Evolutionary conservation across 1,140 invertebrate species (phyloP).

Genomic region (Aphis gossypii): DNA sequence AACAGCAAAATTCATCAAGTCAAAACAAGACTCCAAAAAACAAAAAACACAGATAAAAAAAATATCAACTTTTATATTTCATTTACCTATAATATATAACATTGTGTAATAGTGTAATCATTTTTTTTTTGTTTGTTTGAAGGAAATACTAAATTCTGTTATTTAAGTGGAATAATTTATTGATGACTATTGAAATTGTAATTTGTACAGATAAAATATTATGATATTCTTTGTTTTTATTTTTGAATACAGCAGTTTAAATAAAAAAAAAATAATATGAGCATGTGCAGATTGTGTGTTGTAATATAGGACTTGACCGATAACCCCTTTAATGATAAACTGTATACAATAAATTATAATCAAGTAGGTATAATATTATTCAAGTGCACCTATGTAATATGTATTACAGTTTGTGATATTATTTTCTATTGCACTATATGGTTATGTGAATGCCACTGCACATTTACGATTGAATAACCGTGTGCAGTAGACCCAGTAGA

Average conservation of each 20-base stretch:
- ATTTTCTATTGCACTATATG: background rate
- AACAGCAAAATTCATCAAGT: constrained; percentile 60
- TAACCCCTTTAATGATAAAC: background rate
- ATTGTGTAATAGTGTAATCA: background rate
- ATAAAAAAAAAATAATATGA: background rate
- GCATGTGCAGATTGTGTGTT: background rate
- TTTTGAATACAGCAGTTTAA: background rate
- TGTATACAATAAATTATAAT: background rate
- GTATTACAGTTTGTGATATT: background rate
- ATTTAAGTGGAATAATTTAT: background rate
- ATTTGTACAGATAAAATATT: background rate
- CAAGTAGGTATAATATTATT: background rate
- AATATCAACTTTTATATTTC: background rate
- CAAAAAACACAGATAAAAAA: constrained; percentile 41
- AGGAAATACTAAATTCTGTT: background rate
- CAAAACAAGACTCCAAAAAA: background rate
- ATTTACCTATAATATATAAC: background rate
- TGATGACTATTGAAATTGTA: background rate
- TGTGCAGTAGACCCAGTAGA: no score
- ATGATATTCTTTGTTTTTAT: background rate
- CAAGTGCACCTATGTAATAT: background rate
- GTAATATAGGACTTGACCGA: background rate
- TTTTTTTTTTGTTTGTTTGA: background rate
- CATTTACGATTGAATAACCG: background rate
- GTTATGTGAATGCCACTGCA: background rate